These are phyloP conservation scores for Xyrichtys novacula DNA, from an alignment of 2,797 vertebrate genomes.

Conservation along the genomic window DNA sequence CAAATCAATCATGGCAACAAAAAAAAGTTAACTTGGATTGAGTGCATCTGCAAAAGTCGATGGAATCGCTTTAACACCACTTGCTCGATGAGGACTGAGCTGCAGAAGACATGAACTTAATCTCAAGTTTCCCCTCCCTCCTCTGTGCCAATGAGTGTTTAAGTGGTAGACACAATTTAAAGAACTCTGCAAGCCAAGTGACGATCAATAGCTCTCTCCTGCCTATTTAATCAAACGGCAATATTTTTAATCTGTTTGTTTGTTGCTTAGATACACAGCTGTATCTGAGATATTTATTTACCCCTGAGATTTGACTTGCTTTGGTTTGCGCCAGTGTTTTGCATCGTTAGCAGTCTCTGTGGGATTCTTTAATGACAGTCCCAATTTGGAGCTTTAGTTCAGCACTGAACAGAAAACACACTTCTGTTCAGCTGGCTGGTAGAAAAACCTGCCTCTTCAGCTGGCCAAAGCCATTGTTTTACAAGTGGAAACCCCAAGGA, in stretches of 20 bases:
- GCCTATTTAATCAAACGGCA: slow-evolving; percentile 61
- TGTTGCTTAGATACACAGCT: slow-evolving; percentile 65
- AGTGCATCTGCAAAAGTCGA: slow-evolving; percentile 75
- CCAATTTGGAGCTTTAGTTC: slow-evolving; percentile 76
- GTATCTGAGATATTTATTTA: slow-evolving; percentile 66
- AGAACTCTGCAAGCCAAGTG: slow-evolving; percentile 52
- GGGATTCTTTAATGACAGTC: slow-evolving; percentile 79
- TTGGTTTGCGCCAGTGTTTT: slow-evolving; percentile 74
- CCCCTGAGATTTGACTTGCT: slow-evolving; percentile 64
- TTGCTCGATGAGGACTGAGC: slow-evolving; percentile 61
- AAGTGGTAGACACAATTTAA: slow-evolving; percentile 61
- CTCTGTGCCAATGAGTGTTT: slow-evolving; percentile 51
- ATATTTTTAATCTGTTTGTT: slow-evolving; percentile 77
- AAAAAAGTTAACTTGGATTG: slow-evolving; percentile 77
- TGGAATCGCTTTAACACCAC: slow-evolving; percentile 68
- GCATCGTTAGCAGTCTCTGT: slow-evolving; percentile 68
- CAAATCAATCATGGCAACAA: slow-evolving; percentile 72
- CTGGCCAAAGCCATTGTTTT: slow-evolving; percentile 84
- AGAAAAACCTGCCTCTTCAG: slow-evolving; percentile 72
- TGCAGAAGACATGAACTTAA: slow-evolving; percentile 67
- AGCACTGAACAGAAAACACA: slow-evolving; percentile 67
- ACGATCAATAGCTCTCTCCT: slow-evolving; percentile 71
- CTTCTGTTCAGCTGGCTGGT: slow-evolving; percentile 61
- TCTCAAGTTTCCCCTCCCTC: slow-evolving; percentile 48
- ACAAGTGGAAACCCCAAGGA: slow-evolving; percentile 84